phyloP scores from a whole-genome alignment of 2,113 vertebrate genomes.

The Athene cunicularia region DNA sequence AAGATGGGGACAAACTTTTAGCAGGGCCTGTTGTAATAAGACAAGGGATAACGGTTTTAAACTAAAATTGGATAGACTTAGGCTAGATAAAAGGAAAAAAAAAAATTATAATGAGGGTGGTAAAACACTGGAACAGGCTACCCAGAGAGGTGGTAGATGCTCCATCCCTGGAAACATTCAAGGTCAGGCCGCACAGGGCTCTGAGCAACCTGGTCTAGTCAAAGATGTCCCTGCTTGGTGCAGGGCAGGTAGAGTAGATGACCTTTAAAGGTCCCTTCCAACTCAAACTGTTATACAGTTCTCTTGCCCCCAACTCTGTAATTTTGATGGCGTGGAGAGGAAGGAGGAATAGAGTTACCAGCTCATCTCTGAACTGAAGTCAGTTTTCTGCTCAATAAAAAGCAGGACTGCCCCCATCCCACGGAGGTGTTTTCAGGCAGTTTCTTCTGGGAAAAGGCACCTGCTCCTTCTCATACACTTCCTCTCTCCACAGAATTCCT shows the following conservation, averaged over 20 bases:
- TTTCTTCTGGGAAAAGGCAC: background rate
- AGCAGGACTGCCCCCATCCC: background rate
- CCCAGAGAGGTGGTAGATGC: background rate
- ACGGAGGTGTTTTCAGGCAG: background rate
- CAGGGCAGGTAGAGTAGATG: background rate
- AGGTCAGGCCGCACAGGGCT: background rate
- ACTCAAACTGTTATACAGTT: background rate
- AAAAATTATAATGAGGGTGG: background rate
- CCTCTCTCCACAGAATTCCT: background rate
- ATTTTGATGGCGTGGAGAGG: background rate
- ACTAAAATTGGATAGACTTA: background rate
- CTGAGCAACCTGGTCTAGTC: background rate
- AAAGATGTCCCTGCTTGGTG: background rate
- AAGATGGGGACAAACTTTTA: background rate
- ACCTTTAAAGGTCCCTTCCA: background rate
- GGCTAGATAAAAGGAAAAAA: background rate
- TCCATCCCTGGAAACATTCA: background rate
- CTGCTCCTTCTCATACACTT: background rate
- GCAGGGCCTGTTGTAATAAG: background rate
- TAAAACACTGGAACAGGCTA: background rate
- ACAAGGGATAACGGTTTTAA: background rate
- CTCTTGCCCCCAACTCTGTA: background rate
- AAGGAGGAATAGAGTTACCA: background rate
- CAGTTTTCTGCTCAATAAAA: background rate
- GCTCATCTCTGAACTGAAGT: background rate